These are phyloP conservation scores for Montipora foliosa DNA, from an alignment of 64 coral and sea anemone genomes.

Conservation along the genomic window DNA sequence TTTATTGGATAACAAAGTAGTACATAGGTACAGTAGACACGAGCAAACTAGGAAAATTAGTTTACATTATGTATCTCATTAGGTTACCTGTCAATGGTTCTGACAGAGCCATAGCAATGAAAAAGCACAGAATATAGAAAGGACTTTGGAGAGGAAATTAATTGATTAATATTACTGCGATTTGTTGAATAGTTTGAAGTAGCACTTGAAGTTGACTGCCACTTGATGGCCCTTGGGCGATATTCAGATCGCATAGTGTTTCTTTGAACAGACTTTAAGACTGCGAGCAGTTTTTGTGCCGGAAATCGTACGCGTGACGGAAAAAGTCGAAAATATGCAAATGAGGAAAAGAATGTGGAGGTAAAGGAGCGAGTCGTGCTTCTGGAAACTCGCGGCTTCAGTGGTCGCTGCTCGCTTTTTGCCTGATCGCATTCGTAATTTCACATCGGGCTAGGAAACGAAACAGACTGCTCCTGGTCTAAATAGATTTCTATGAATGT, in stretches of 20 bases:
- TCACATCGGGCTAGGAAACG: no score
- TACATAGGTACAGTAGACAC: not conserved
- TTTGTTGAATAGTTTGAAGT: conserved; percentile 10
- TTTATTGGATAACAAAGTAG: not conserved
- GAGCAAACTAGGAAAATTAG: not conserved
- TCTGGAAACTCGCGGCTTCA: no score
- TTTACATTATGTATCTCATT: not conserved
- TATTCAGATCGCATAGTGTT: not conserved
- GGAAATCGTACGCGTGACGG: no score
- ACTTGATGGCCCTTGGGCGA: not conserved
- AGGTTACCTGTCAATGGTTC: not conserved
- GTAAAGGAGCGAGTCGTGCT: no score
- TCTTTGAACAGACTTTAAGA: not conserved
- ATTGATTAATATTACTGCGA: not conserved
- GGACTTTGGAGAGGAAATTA: not conserved
- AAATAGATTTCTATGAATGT: no score
- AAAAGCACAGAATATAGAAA: conserved; percentile 6
- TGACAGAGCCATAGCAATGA: not conserved
- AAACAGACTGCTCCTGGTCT: no score
- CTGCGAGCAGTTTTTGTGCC: no score
- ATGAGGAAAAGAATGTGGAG: no score
- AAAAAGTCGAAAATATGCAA: no score
- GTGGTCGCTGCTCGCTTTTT: no score
- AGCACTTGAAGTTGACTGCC: conserved; percentile 3
- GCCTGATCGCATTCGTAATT: no score